A percentile compares a stretch with the other conserved stretches of the same genome.
Conservation (phyloP, 2,888 invertebrate species). For the Ectropis crepuscularia region DNA sequence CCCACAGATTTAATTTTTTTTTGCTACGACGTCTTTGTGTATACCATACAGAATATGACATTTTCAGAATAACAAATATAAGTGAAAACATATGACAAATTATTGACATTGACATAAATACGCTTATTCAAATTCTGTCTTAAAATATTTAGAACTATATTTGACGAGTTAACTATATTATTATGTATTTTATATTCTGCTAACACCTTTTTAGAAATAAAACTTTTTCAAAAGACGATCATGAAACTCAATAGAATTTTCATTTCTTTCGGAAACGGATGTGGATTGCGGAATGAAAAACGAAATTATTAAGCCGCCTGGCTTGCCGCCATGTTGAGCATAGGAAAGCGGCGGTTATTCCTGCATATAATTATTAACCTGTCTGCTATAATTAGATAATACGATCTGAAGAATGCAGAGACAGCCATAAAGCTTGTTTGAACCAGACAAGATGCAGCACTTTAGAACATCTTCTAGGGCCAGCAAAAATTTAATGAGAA, state of each 20-base stretch:
- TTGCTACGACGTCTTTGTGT: too few species aligned
- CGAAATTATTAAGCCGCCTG: constrained; percentile 20
- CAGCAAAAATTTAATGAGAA: background rate
- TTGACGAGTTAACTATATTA: too few species aligned
- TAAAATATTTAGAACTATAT: too few species aligned
- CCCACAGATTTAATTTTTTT: too few species aligned
- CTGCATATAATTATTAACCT: constrained; percentile 29
- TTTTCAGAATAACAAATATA: too few species aligned
- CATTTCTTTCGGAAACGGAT: constrained; percentile 20
- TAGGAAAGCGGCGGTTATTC: constrained; percentile 21
- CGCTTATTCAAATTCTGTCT: too few species aligned
- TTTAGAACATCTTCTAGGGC: constrained; percentile 3
- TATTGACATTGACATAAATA: too few species aligned
- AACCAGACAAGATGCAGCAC: constrained; percentile 13
- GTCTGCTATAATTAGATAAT: constrained; percentile 30
- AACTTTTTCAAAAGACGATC: background rate
- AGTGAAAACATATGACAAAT: too few species aligned
- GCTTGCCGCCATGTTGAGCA: constrained; percentile 10
- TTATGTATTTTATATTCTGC: too few species aligned
- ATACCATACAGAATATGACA: too few species aligned
- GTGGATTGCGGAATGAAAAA: constrained; percentile 20
- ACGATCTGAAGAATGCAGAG: constrained; percentile 26
- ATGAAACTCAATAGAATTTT: background rate
- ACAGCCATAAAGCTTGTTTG: constrained; percentile 27
- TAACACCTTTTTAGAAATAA: background rate